phyloP scores from a whole-genome alignment of 2,888 invertebrate genomes.

The Dasypolia templi region DNA sequence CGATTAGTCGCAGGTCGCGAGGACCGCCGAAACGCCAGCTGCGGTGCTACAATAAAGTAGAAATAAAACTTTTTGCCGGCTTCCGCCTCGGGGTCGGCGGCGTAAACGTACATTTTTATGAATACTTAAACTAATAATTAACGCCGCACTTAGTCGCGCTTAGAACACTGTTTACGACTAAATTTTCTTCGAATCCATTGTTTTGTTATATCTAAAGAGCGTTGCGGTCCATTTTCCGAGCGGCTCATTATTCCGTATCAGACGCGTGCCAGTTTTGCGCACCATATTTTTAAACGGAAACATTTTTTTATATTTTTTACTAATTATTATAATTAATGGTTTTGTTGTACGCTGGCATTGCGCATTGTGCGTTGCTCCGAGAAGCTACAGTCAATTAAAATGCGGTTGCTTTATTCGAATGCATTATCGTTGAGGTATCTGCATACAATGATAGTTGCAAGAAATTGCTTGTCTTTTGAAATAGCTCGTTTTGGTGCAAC shows the following conservation, averaged over 20 bases:
- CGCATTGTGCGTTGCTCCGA: conserved; percentile 50
- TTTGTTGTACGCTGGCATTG: conserved; percentile 70
- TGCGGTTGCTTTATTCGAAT: conserved; percentile 30
- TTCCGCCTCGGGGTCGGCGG: conserved; percentile 73
- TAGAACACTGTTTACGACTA: conserved; percentile 83
- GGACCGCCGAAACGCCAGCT: conserved; percentile 76
- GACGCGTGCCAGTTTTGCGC: conserved; percentile 76
- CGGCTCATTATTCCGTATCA: conserved; percentile 79
- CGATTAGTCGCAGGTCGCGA: conserved; percentile 58
- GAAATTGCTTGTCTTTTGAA: neutral
- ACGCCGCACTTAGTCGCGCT: conserved; percentile 82
- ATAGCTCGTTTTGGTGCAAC: conserved; percentile 10
- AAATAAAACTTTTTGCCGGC: conserved; percentile 75
- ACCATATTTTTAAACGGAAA: conserved; percentile 77
- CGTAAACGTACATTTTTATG: conserved; percentile 79
- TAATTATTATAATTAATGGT: conserved; percentile 83
- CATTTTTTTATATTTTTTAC: conserved; percentile 76
- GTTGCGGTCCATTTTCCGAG: conserved; percentile 79
- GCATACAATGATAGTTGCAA: conserved; percentile 37
- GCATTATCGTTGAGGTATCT: conserved; percentile 42
- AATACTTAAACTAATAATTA: conserved; percentile 87
- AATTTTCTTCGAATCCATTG: conserved; percentile 80
- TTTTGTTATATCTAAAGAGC: conserved; percentile 79
- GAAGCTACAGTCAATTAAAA: conserved; percentile 50
- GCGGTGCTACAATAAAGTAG: conserved; percentile 74